Evolutionary conservation across 1,140 invertebrate genomes (phyloP), one percentile per base, ranked within the genome.

Genomic region (Drosophila sp.): DNA sequence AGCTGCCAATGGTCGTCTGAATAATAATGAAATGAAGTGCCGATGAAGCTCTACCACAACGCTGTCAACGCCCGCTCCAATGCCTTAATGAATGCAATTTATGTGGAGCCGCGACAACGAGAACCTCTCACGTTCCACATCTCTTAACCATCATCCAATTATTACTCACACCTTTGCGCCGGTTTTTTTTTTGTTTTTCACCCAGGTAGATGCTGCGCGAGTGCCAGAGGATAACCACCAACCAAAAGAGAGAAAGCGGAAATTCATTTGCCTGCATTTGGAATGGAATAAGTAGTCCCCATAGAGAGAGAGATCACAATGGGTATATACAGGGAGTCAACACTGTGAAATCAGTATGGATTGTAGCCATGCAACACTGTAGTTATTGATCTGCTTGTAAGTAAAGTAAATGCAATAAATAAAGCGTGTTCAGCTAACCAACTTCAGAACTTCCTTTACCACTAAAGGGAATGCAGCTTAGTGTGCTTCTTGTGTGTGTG

Each of bases 81-180:
- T 27, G 60, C 41, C 23, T 33, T 75, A 75, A 78, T 75, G 76
- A 78, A 75, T 75, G 71, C 76, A 71, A 74, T 75, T 75, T 78
- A 67, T 71, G 60, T 66, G 44, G 44, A 50, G 3, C 23, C 5
- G 17, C 17, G 23, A 47, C 44, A 47, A 2, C 17, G 44, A 25
- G 6, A 10, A 27, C 6, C 44, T 50, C 44, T 8, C 44, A 50
- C 44, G 44, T 50, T 50, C 3, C 11, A 3, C 4, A 41, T 1
- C 3, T 1, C 40, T 41, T 41, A 17, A 41, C 40, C 40, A 41
- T 41, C 35, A 50, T 27, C 7, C 44, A 50, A 50, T 50, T 50
- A 50, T 27, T 23, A 7, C 44, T 47, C 17, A 47, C 23, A 41
- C 54, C 10, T 30, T 54, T 32, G 35, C 8, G 3, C 3, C 10